Evolutionary conservation across 2,113 vertebrate species (phyloP).

Genomic region (Pluvialis apricaria): DNA sequence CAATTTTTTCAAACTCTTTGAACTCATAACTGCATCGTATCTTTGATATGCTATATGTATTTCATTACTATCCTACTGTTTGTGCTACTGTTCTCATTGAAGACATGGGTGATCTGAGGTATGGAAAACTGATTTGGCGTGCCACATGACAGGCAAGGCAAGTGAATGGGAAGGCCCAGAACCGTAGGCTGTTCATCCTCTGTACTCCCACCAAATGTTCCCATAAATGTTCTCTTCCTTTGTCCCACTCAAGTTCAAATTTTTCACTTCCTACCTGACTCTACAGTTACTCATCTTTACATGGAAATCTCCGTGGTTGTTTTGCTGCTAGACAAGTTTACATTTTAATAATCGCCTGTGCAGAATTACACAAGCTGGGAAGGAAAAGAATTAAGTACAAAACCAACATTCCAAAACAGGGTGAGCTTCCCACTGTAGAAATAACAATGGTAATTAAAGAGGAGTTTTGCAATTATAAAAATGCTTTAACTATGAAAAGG

Average conservation of each 20-base stretch:
- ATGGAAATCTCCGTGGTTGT: background rate
- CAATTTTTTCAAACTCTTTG: background rate
- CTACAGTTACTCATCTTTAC: background rate
- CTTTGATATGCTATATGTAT: background rate
- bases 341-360: background rate
- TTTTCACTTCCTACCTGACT: background rate
- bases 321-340: background rate
- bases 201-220: background rate
- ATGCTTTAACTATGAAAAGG: background rate
- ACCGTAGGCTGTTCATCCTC: background rate
- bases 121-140: background rate
- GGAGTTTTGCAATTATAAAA: conserved; percentile 25
- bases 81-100: background rate
- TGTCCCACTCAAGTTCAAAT: background rate
- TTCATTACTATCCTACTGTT: background rate
- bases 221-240: background rate
- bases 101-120: background rate
- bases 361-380: background rate
- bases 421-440: conserved; percentile 3
- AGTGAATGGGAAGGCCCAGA: background rate
- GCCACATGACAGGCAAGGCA: background rate
- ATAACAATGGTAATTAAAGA: conserved; percentile 12
- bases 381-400: conserved; percentile 12
- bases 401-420: background rate
- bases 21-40: background rate